Conservation (phyloP, 2,888 invertebrate genomes). For the Apoda limacodes region DNA sequence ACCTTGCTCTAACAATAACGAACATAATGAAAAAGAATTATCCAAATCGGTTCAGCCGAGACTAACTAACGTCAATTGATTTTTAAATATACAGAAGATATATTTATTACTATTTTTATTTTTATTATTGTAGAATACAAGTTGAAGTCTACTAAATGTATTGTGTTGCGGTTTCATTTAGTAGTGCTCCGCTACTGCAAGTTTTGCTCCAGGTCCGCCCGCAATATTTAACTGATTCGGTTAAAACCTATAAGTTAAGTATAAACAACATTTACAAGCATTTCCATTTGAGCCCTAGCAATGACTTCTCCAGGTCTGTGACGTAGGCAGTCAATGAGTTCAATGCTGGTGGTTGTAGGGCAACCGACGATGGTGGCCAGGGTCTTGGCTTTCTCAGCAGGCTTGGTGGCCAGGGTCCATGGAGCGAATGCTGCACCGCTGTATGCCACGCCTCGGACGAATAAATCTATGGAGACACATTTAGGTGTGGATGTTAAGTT, state of each 20-base stretch:
- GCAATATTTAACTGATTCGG: not conserved
- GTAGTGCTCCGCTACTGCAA: too few species aligned
- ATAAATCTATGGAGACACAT: conserved; percentile 4
- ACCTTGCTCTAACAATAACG: too few species aligned
- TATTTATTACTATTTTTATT: too few species aligned
- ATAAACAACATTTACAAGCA: conserved; percentile 8
- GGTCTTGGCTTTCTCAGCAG: conserved; percentile 3
- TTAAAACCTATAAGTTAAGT: not conserved
- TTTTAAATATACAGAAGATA: too few species aligned
- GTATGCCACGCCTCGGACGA: conserved; percentile 5
- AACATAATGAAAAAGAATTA: too few species aligned
- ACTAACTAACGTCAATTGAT: too few species aligned
- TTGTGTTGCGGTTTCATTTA: too few species aligned
- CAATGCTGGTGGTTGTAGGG: conserved; percentile 1
- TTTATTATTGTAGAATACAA: too few species aligned
- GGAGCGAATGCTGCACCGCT: conserved; percentile 8
- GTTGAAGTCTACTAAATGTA: too few species aligned
- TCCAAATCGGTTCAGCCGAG: too few species aligned
- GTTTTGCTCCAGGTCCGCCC: too few species aligned
- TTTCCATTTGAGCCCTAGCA: conserved; percentile 3
- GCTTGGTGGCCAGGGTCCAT: conserved; percentile 4
- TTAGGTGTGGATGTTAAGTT: too few species aligned
- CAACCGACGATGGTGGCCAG: conserved; percentile 8
- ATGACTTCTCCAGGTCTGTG: conserved; percentile 4
- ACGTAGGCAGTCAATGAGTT: conserved; percentile 4